A percentile compares a stretch with the other conserved stretches of the same genome.
phyloP scores from a whole-genome alignment of 1,140 invertebrate genomes.

The Hermetia illucens region DNA sequence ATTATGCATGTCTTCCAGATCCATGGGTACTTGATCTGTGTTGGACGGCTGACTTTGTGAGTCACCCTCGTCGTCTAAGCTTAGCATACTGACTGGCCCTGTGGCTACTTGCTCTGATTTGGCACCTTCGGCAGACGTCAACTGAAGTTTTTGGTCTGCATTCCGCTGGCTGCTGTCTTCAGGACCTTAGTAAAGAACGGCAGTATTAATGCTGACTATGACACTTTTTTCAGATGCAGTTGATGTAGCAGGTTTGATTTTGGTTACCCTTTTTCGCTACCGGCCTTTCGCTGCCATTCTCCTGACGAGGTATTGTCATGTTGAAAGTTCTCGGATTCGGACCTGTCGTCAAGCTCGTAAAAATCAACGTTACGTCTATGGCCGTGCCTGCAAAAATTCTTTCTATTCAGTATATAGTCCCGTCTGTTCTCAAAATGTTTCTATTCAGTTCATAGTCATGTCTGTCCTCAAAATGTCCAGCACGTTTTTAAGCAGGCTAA shows the following conservation, averaged over 20 bases:
- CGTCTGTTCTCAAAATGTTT: too few species aligned
- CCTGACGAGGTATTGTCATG: slow-evolving; percentile 4
- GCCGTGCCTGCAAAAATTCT: too few species aligned
- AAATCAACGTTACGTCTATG: too few species aligned
- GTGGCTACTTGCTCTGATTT: background rate
- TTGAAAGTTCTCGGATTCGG: slow-evolving; percentile 4
- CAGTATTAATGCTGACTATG: slow-evolving; percentile 27
- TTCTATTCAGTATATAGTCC: too few species aligned
- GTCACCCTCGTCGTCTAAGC: slow-evolving; percentile 3
- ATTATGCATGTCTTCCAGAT: slow-evolving; percentile 6
- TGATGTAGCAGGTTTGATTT: background rate
- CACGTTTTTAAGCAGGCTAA: too few species aligned
- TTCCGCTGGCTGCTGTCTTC: slow-evolving; percentile 7
- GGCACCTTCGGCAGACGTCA: background rate
- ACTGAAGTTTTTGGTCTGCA: slow-evolving; percentile 1
- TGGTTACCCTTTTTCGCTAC: background rate
- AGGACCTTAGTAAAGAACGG: slow-evolving; percentile 23
- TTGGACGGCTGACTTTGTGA: background rate
- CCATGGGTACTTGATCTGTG: slow-evolving; percentile 5
- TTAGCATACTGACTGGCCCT: slow-evolving; percentile 6
- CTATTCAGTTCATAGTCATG: too few species aligned
- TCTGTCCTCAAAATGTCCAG: too few species aligned
- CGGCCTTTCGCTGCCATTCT: slow-evolving; percentile 1
- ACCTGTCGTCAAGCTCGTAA: too few species aligned
- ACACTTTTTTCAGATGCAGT: background rate